Percentiles rank a stretch among this genome's conserved stretches.
These are phyloP conservation scores for Caranx ignobilis DNA, from an alignment of 2,113 vertebrate genomes.

Conservation along the genomic window DNA sequence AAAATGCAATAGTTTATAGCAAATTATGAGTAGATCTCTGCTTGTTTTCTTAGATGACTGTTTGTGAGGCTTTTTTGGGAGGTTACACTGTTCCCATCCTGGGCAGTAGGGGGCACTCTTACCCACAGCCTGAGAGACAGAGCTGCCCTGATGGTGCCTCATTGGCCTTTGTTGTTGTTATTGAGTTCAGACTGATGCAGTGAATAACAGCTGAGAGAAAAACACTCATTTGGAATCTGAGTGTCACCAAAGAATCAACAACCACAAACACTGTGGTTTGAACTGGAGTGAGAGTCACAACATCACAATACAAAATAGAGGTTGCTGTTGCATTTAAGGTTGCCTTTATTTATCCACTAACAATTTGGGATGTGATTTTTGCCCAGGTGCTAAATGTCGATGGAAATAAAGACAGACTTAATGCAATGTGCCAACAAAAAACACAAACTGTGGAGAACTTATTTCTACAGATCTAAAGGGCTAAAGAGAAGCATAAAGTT, in stretches of 20 bases:
- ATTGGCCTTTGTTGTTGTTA: constrained; percentile 28
- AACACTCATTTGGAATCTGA: constrained; percentile 21
- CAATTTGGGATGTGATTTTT: neutral
- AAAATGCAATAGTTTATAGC: neutral
- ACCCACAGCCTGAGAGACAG: constrained; percentile 15
- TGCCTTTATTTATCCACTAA: constrained; percentile 28
- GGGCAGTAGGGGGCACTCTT: constrained; percentile 62
- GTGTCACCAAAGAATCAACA: constrained; percentile 40
- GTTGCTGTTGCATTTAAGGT: constrained; percentile 47
- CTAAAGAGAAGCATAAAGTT: constrained; percentile 81
- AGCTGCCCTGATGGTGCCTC: constrained; percentile 22
- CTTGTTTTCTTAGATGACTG: neutral
- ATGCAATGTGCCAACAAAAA: constrained; percentile 43
- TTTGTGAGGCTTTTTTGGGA: neutral
- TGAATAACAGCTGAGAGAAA: constrained; percentile 45
- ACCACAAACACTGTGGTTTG: neutral
- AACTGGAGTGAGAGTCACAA: constrained; percentile 14
- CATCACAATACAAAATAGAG: constrained; percentile 22
- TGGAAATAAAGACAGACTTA: constrained; percentile 48
- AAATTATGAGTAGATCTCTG: neutral
- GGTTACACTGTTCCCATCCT: constrained; percentile 5
- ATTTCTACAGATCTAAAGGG: constrained; percentile 52
- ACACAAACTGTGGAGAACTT: constrained; percentile 42
- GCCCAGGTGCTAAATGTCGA: neutral
- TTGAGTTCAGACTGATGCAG: constrained; percentile 29